phyloP scores from a whole-genome alignment of 2,113 vertebrate genomes.

The Scopus umbretta region DNA sequence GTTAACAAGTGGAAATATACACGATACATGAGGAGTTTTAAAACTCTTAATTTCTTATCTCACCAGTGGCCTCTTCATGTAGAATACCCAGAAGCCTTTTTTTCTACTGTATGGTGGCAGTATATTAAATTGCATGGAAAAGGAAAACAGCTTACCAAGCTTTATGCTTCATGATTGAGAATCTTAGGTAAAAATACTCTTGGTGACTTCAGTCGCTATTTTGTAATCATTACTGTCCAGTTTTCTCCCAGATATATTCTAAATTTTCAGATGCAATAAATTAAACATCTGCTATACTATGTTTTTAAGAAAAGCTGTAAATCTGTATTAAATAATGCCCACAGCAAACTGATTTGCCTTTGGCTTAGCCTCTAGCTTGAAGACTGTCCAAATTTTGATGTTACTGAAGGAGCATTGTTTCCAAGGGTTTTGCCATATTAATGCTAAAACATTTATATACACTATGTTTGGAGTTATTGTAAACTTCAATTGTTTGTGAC shows the following conservation, averaged over 20 bases:
- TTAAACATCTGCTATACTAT: conserved; percentile 22
- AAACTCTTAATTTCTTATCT: conserved; percentile 41
- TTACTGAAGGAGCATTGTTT: not conserved
- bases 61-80: not conserved
- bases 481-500: not conserved
- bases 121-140: conserved; percentile 10
- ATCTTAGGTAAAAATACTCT: conserved; percentile 37
- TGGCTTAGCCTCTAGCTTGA: conserved; percentile 69
- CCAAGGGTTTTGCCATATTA: not conserved
- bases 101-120: not conserved
- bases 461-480: not conserved
- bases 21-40: conserved; percentile 25
- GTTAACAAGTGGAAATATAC: conserved; percentile 30
- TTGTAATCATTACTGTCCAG: conserved; percentile 16
- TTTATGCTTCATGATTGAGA: conserved; percentile 24
- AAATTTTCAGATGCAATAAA: not conserved
- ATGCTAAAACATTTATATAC: not conserved
- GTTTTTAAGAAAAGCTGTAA: conserved; percentile 17
- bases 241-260: not conserved
- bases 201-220: conserved; percentile 44
- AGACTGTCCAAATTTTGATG: conserved; percentile 27
- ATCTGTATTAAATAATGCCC: conserved; percentile 58
- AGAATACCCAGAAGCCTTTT: conserved; percentile 52
- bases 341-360: conserved; percentile 62
- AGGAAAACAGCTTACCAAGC: conserved; percentile 29